Base-by-base conservation (phyloP, 2,888 invertebrate species). In the Lymantria monacha region DNA sequence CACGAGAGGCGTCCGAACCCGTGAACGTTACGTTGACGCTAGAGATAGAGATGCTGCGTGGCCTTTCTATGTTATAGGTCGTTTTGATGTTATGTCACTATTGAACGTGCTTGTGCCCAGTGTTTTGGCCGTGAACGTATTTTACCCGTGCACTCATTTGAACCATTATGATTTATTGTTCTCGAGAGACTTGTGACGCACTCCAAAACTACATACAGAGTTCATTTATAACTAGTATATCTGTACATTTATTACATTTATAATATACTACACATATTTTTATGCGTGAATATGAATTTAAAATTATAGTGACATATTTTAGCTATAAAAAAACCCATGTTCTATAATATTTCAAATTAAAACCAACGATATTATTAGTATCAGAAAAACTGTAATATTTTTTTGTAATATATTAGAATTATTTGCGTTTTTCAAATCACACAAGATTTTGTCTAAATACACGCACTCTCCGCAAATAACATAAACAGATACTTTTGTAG, bases 31-130 rank as follows among this genome's bases (percentile, higher is more conserved):
- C 85, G 81, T 85, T 84, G 84, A 74, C 79, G 78, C 79, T 83
- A 82, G 81, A 85, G 86, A 85, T 87, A 85, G 87, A 85, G 87
- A 82, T 81, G 88, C 89, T 89, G 88, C 80, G 85, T 83, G 79
- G 82, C 83, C 79, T 81, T 77, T 81, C 76, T 80, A 80, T 81
- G 76, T 80, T 80, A 78, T 75, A 80, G 79, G 78, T 78, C 76
- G 83, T 83, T 86, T 77, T 72, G 79, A 79, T 83, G 81, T 86
- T 86, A 87, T 86, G 82, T 85, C 85, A 87, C 85, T 88, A 89
- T 88, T 77, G 87, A 87, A 78, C 87, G 84, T 81, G 79, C 66
- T 75, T 78, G 74, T 77, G 74, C 76, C 78, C 79, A 80, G 79
- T 81, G 86, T 81, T 84, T 83, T 86, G 85, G 76, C 85, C 85